Conservation (phyloP, 2,888 invertebrate genomes). For the Parnassius glacialis region DNA sequence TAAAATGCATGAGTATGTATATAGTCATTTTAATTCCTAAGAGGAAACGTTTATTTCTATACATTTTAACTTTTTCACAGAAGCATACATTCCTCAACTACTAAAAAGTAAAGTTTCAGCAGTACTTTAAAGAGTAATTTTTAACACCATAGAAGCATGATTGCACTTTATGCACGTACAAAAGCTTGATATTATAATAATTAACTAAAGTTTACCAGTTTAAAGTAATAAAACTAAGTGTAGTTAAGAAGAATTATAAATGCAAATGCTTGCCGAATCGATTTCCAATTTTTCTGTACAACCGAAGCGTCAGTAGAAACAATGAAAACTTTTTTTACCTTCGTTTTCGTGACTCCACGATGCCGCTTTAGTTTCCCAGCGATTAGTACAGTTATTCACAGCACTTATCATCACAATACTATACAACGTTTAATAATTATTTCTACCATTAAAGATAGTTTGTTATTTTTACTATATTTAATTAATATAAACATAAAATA, state of each 20-base stretch:
- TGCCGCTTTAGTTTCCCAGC: conserved; percentile 80
- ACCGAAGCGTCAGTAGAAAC: conserved; percentile 59
- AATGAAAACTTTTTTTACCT: conserved; percentile 76
- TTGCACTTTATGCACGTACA: too few relatives aligned
- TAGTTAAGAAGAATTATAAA: conserved; percentile 13
- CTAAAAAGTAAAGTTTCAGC: too few relatives aligned
- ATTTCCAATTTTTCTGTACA: conserved; percentile 50
- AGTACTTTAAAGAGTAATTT: too few relatives aligned
- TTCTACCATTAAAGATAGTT: conserved; percentile 65
- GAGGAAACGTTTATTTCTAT: too few relatives aligned
- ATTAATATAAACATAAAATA: conserved; percentile 60
- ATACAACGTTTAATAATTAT: conserved; percentile 59
- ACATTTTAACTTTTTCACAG: too few relatives aligned
- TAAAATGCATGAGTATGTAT: too few relatives aligned
- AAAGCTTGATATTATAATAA: background rate
- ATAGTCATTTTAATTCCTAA: too few relatives aligned
- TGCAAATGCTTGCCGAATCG: conserved; percentile 38
- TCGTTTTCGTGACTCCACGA: conserved; percentile 82
- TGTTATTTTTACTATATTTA: conserved; percentile 51
- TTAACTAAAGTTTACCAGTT: conserved; percentile 7
- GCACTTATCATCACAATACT: conserved; percentile 80
- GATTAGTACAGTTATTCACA: conserved; percentile 78
- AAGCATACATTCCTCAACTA: too few relatives aligned
- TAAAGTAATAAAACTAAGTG: background rate
- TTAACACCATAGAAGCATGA: too few relatives aligned